Percentiles rank a stretch among this genome's conserved stretches.
These are phyloP conservation scores for Sanderia malayensis DNA, from an alignment of 30 jellyfish, hydroid and myxozoan species.

Conservation along the genomic window DNA sequence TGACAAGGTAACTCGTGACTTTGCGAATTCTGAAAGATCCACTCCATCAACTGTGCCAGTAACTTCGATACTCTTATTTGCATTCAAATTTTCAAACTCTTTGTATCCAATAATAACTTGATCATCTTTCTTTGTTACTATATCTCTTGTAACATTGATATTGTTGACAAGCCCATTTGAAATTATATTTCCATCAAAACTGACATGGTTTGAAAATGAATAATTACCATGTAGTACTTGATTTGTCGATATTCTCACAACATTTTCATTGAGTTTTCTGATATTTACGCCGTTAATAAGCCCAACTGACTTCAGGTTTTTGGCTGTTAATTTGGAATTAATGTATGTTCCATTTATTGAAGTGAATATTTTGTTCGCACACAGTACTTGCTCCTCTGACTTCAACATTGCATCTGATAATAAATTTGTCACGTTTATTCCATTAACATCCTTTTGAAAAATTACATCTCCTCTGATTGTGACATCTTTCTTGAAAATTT, in stretches of 20 bases:
- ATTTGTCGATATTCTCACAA: constrained; percentile 37
- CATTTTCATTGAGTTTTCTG: constrained; percentile 37
- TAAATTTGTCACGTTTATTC: constrained; percentile 55
- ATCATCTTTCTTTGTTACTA: constrained; percentile 44
- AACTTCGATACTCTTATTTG: constrained; percentile 24
- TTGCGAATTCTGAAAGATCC: constrained; percentile 64
- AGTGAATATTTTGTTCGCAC: constrained; percentile 56
- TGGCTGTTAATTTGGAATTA: constrained; percentile 6
- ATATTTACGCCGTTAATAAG: constrained; percentile 64
- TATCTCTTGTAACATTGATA: constrained; percentile 28
- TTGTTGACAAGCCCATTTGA: constrained; percentile 48
- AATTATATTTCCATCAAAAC: constrained; percentile 11
- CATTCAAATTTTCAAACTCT: constrained; percentile 38
- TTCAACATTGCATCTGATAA: constrained; percentile 42
- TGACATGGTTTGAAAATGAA: constrained; percentile 28
- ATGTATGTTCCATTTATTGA: constrained; percentile 25
- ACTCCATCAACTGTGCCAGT: constrained; percentile 85
- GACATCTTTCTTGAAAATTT: constrained; percentile 29
- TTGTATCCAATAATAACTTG: constrained; percentile 48
- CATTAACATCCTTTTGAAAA: constrained; percentile 37
- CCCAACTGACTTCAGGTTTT: constrained; percentile 14
- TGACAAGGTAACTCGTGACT: constrained; percentile 58
- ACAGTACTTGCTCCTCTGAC: constrained; percentile 46
- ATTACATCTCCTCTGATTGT: constrained; percentile 5
- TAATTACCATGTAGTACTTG: constrained; percentile 63